Evolutionary conservation across 2,888 invertebrate species (phyloP).

Genomic region (Agonopterix subpropinquella): DNA sequence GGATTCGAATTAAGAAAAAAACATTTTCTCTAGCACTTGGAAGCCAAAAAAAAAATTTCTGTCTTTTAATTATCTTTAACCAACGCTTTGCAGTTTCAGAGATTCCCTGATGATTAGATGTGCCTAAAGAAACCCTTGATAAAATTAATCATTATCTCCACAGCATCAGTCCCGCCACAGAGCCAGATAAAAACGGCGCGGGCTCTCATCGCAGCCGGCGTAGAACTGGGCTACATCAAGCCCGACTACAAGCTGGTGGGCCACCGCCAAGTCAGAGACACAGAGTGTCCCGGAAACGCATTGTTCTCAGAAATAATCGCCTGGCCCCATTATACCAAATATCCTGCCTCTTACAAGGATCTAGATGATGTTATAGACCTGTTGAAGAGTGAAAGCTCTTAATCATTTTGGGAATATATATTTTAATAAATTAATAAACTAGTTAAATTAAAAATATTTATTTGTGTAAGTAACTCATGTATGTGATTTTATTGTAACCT

Average conservation of each 20-base stretch:
- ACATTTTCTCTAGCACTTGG: no score
- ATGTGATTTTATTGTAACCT: no score
- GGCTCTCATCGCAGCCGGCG: constrained; percentile 77
- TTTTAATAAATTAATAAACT: no score
- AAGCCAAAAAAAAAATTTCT: no score
- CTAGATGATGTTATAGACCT: neutral
- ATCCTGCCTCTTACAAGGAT: constrained; percentile 26
- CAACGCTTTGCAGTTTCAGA: no score
- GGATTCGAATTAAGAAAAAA: no score
- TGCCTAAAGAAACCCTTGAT: neutral
- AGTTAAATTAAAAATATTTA: no score
- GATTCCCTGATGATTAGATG: neutral
- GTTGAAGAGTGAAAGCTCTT: no score
- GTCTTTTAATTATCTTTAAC: no score
- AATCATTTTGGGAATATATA: no score
- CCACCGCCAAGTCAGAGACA: constrained; percentile 47
- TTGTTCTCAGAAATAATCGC: constrained; percentile 75
- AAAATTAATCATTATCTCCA: constrained; percentile 2
- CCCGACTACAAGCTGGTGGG: constrained; percentile 67
- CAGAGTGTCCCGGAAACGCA: constrained; percentile 80
- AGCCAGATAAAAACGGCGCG: constrained; percentile 75
- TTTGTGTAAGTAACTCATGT: no score
- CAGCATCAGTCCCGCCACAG: constrained; percentile 74
- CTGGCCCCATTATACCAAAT: constrained; percentile 73
- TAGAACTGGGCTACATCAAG: constrained; percentile 75